Conservation (phyloP, 2,888 invertebrate genomes). For the Agrotis segetum region DNA sequence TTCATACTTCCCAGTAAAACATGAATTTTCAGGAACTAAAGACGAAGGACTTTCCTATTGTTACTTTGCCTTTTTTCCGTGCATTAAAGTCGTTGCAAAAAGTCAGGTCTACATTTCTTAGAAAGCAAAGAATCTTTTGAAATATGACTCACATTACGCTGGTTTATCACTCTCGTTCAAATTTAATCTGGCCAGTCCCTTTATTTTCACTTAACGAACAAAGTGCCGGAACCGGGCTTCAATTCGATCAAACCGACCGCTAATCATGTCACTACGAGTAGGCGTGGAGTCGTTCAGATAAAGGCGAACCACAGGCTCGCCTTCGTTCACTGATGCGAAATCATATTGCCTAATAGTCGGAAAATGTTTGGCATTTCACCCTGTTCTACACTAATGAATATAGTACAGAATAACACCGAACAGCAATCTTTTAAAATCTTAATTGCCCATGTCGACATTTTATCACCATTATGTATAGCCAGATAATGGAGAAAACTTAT, state of each 20-base stretch:
- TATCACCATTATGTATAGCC: slow-evolving; percentile 28
- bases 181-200: slow-evolving; percentile 40
- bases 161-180: slow-evolving; percentile 19
- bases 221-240: slow-evolving; percentile 43
- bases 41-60: not conserved
- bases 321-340: slow-evolving; percentile 36
- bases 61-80: slow-evolving; percentile 1
- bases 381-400: slow-evolving; percentile 42
- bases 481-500: slow-evolving; percentile 51
- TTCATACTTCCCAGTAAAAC: slow-evolving; percentile 1
- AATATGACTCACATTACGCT: slow-evolving; percentile 21
- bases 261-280: slow-evolving; percentile 49
- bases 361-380: slow-evolving; percentile 40
- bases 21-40: not conserved
- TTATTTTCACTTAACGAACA: slow-evolving; percentile 52
- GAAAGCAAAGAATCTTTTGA: slow-evolving; percentile 7
- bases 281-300: slow-evolving; percentile 40
- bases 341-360: slow-evolving; percentile 34
- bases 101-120: not conserved
- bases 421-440: slow-evolving; percentile 35
- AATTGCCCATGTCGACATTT: slow-evolving; percentile 38
- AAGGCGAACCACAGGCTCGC: slow-evolving; percentile 37
- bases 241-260: slow-evolving; percentile 50
- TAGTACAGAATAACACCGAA: slow-evolving; percentile 10
- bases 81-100: not conserved